Evolutionary conservation across 2,888 invertebrate species (phyloP).

Genomic region (Torymus texanus): DNA sequence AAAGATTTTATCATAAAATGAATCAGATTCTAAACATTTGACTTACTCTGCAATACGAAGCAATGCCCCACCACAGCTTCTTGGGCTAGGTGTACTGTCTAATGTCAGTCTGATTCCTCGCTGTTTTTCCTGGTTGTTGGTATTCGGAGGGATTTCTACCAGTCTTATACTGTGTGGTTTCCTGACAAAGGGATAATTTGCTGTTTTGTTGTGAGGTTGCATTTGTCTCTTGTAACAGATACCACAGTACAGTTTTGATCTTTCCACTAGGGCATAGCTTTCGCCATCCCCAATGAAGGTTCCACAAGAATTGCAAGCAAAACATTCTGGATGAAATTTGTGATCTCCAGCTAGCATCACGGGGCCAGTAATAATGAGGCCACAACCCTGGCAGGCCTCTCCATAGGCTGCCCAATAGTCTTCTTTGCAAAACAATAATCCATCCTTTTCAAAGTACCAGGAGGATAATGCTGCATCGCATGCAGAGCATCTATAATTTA

Average conservation of each 20-base stretch:
- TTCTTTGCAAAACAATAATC: constrained; percentile 89
- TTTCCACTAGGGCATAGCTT: constrained; percentile 92
- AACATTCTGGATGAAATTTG: constrained; percentile 97
- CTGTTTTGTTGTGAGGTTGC: constrained; percentile 79
- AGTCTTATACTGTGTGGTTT: constrained; percentile 89
- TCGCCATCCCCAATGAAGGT: constrained; percentile 94
- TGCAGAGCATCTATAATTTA: constrained; percentile 86
- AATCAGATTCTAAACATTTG: constrained; percentile 45
- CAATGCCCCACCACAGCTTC: constrained; percentile 77
- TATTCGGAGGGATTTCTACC: constrained; percentile 85
- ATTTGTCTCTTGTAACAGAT: constrained; percentile 85
- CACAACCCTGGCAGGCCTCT: constrained; percentile 92
- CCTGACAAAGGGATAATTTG: constrained; percentile 76
- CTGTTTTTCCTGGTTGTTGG: constrained; percentile 76
- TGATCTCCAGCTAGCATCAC: constrained; percentile 97
- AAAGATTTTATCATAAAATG: constrained; percentile 12
- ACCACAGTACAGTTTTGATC: constrained; percentile 91
- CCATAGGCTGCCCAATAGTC: constrained; percentile 93
- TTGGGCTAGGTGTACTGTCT: constrained; percentile 77
- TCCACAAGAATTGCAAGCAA: constrained; percentile 88
- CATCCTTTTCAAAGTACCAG: constrained; percentile 96
- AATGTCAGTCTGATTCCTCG: constrained; percentile 81
- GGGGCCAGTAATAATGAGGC: constrained; percentile 90
- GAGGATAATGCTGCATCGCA: constrained; percentile 89
- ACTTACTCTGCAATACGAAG: constrained; percentile 85